phyloP scores from a whole-genome alignment of 2,888 invertebrate genomes.

The Drosophila trichaetosa region DNA sequence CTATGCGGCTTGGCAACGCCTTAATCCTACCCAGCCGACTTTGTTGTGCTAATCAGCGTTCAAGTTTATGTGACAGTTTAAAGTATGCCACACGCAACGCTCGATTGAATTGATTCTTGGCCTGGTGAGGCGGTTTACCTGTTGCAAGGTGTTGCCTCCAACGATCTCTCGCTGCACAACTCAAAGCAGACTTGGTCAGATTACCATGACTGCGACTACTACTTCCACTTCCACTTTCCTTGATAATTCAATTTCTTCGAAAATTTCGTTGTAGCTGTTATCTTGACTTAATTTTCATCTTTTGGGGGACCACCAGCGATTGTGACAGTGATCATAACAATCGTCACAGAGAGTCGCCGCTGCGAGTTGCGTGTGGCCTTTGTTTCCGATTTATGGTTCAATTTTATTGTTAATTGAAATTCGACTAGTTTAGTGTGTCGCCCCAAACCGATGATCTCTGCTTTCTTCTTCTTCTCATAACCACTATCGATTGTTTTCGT shows the following conservation, averaged over 20 bases:
- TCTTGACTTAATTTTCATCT: constrained; percentile 73
- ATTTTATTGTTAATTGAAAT: constrained; percentile 82
- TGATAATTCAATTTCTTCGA: constrained; percentile 79
- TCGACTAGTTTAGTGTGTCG: constrained; percentile 79
- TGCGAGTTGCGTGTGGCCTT: constrained; percentile 76
- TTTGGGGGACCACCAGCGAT: constrained; percentile 68
- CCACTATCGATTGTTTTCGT: constrained; percentile 11
- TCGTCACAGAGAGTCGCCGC: constrained; percentile 40
- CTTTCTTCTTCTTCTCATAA: background rate
- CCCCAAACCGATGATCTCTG: constrained; percentile 6
- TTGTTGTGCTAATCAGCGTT: constrained; percentile 81
- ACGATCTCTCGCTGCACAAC: constrained; percentile 33
- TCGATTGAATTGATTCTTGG: constrained; percentile 18
- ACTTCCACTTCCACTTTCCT: constrained; percentile 62
- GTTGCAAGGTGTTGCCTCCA: constrained; percentile 65
- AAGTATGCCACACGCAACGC: constrained; percentile 75
- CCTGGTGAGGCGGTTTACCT: constrained; percentile 67
- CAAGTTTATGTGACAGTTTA: constrained; percentile 82
- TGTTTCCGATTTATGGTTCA: constrained; percentile 78
- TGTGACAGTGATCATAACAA: constrained; percentile 71
- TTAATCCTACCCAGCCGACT: constrained; percentile 68
- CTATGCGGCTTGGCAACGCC: constrained; percentile 27
- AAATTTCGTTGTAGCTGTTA: constrained; percentile 36
- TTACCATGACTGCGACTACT: constrained; percentile 50
- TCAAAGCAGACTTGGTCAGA: constrained; percentile 5